phyloP scores from a whole-genome alignment of 2,797 vertebrate species.

The Tangara arthus region DNA sequence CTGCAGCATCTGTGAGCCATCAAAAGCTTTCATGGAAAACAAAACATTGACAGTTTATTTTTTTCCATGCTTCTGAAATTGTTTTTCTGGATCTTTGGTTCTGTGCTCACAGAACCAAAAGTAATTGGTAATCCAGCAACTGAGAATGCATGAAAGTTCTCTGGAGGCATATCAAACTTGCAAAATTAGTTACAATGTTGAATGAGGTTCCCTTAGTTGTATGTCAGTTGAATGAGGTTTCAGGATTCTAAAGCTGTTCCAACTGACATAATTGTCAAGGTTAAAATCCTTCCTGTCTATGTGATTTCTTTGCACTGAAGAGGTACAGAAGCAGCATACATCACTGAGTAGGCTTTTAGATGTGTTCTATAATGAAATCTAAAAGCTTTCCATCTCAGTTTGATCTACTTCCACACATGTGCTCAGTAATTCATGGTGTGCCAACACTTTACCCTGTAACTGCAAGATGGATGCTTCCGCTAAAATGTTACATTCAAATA shows the following conservation, averaged over 20 bases:
- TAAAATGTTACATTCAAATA: not conserved
- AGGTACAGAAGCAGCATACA: not conserved
- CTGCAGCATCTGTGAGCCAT: not conserved
- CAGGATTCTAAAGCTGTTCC: not conserved
- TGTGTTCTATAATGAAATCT: not conserved
- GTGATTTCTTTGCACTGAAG: not conserved
- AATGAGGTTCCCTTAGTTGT: not conserved
- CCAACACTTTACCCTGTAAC: not conserved
- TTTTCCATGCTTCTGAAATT: not conserved
- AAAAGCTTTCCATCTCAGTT: not conserved
- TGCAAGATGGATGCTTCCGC: not conserved
- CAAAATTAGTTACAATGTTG: not conserved
- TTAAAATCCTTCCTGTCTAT: not conserved
- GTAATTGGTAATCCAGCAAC: not conserved
- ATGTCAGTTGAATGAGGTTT: not conserved
- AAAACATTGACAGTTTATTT: rapidly evolving
- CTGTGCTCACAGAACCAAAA: not conserved
- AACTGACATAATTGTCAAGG: not conserved
- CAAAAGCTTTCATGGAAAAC: not conserved
- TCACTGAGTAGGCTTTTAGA: not conserved
- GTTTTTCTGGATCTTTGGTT: not conserved
- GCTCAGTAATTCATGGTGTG: not conserved
- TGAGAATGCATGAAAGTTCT: not conserved
- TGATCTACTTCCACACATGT: not conserved
- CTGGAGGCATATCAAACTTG: not conserved